These are phyloP conservation scores for Syngnathus floridae DNA, from an alignment of 2,113 vertebrate species.

Conservation along the genomic window DNA sequence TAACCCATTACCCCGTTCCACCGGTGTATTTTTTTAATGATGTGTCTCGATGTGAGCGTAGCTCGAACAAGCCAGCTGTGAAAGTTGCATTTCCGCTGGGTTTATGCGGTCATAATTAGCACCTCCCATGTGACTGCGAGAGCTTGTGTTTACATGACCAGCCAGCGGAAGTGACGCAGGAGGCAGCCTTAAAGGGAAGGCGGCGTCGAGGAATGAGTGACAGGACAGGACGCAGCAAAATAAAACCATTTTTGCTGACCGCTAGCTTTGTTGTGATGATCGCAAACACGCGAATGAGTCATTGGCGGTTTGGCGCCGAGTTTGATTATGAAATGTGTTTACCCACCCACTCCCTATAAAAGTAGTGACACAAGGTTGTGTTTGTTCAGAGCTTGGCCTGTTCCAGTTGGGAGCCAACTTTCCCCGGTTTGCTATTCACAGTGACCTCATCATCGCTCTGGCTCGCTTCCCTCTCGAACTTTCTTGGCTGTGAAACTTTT, in stretches of 20 bases:
- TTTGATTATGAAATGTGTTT: slow-evolving; percentile 53
- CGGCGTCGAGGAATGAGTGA: slow-evolving; percentile 10
- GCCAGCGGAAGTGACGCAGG: slow-evolving; percentile 65
- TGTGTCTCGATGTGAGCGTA: background rate
- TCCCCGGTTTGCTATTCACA: slow-evolving; percentile 22
- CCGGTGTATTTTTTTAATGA: background rate
- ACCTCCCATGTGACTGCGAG: slow-evolving; percentile 41
- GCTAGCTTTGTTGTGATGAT: background rate
- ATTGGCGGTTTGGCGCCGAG: slow-evolving; percentile 15
- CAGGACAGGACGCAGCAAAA: slow-evolving; percentile 16
- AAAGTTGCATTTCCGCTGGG: slow-evolving; percentile 53
- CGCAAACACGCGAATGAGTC: slow-evolving; percentile 30
- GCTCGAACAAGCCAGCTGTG: slow-evolving; percentile 39
- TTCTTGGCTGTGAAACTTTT: slow-evolving; percentile 28
- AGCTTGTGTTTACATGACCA: slow-evolving; percentile 64
- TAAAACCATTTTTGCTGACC: slow-evolving; percentile 12
- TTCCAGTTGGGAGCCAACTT: slow-evolving; percentile 22
- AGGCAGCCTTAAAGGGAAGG: slow-evolving; percentile 27
- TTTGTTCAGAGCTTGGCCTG: slow-evolving; percentile 37
- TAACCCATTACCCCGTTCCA: slow-evolving; percentile 14
- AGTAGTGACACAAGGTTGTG: slow-evolving; percentile 44
- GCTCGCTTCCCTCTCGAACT: slow-evolving; percentile 20
- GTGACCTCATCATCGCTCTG: slow-evolving; percentile 35
- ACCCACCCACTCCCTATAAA: slow-evolving; percentile 34
- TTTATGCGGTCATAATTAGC: slow-evolving; percentile 56